phyloP scores from a whole-genome alignment of 1,140 invertebrate genomes.

The Sesamia nonagrioides region DNA sequence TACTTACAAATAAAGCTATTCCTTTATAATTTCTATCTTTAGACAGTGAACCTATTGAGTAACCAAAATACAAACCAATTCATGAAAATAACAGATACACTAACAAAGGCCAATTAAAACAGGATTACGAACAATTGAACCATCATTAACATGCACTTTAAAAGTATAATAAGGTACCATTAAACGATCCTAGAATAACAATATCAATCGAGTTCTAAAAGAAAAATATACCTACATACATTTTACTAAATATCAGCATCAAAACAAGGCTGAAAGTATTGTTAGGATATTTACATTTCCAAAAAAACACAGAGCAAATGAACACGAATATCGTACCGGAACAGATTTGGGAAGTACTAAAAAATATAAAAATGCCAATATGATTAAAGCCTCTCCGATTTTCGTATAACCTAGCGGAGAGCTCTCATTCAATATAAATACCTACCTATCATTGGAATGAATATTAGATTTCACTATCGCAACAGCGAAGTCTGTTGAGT shows the following conservation, averaged over 20 bases:
- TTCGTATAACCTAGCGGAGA: conserved; percentile 57
- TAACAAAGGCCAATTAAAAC: neutral
- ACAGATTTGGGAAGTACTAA: neutral
- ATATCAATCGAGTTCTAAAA: neutral
- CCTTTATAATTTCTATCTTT: no score
- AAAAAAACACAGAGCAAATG: neutral
- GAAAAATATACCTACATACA: neutral
- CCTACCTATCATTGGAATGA: conserved; percentile 75
- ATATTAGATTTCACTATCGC: conserved; percentile 77
- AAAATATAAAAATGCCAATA: conserved; percentile 50
- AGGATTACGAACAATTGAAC: neutral
- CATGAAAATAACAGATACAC: neutral
- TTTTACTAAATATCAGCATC: neutral
- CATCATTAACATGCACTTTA: neutral
- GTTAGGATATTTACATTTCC: neutral
- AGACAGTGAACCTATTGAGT: no score
- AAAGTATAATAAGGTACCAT: neutral
- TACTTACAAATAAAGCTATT: no score
- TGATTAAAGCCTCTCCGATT: conserved; percentile 61
- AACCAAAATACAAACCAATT: neutral
- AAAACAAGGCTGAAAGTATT: neutral
- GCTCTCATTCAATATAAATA: conserved; percentile 71
- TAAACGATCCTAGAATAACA: neutral
- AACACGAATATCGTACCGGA: neutral
- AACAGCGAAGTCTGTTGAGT: conserved; percentile 61